Conservation (phyloP, 2,113 vertebrate genomes). For the Tapirus terrestris region DNA sequence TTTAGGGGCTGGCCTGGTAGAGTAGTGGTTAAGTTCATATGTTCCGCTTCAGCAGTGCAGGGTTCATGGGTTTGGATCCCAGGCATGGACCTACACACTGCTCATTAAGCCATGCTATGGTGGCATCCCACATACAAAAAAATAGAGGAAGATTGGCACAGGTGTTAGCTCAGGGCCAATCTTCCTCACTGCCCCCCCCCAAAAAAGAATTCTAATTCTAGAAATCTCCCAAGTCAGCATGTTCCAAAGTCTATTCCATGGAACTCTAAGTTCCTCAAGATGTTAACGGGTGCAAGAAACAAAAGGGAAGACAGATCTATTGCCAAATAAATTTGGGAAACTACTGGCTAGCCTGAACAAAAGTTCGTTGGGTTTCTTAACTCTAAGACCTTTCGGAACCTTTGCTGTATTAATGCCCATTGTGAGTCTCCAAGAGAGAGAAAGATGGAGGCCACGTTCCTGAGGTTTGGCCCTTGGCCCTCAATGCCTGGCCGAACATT, state of each 20-base stretch:
- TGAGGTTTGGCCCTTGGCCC: background rate
- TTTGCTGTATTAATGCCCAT: background rate
- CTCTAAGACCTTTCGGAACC: background rate
- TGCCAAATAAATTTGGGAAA: background rate
- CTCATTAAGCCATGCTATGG: too few relatives aligned
- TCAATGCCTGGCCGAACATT: accelerated
- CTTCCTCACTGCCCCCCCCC: too few relatives aligned
- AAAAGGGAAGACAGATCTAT: background rate
- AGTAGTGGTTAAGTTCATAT: too few relatives aligned
- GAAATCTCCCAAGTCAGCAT: background rate
- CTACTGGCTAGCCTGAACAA: background rate
- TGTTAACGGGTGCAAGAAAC: background rate
- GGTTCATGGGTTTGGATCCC: too few relatives aligned
- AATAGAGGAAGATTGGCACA: too few relatives aligned
- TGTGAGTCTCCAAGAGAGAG: background rate
- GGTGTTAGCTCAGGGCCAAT: too few relatives aligned
- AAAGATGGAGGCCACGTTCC: background rate
- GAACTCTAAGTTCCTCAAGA: background rate
- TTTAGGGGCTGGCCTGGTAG: too few relatives aligned
- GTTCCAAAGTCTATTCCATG: background rate
- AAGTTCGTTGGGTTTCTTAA: background rate
- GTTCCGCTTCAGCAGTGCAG: too few relatives aligned
- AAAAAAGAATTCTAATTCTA: background rate
- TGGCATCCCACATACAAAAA: too few relatives aligned
- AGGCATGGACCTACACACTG: too few relatives aligned